These are phyloP conservation scores for Heliconius congener DNA, from an alignment of 1,140 invertebrate species.

Conservation along the genomic window DNA sequence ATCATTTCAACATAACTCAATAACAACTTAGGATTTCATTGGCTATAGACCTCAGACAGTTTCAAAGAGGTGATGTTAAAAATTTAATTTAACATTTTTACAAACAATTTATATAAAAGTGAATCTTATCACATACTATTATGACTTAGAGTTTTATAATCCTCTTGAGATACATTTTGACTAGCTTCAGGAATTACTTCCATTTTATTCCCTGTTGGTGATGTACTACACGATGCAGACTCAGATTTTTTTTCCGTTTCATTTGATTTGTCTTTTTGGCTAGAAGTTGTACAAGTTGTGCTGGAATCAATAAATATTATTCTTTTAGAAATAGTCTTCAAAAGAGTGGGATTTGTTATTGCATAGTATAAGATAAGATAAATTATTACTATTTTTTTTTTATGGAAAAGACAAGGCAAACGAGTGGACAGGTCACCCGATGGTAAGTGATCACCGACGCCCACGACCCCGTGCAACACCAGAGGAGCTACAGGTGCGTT, in stretches of 20 bases:
- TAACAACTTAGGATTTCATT: too few species aligned
- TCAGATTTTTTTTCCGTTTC: constrained; percentile 50
- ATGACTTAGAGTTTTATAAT: constrained; percentile 60
- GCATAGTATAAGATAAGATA: neutral
- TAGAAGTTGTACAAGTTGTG: constrained; percentile 54
- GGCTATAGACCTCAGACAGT: too few species aligned
- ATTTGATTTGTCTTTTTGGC: constrained; percentile 47
- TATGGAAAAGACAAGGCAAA: too few species aligned
- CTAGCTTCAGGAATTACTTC: constrained; percentile 64
- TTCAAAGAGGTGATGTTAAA: too few species aligned
- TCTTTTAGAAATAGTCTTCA: neutral
- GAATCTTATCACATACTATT: constrained; percentile 56
- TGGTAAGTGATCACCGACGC: too few species aligned
- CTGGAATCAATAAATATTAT: constrained; percentile 32
- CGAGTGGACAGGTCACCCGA: too few species aligned
- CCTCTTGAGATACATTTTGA: constrained; percentile 65
- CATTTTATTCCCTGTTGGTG: constrained; percentile 43
- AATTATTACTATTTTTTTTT: neutral
- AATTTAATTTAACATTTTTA: too few species aligned
- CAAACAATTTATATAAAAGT: too few species aligned
- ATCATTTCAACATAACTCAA: too few species aligned
- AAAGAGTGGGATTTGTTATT: too few species aligned
- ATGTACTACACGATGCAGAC: constrained; percentile 49
- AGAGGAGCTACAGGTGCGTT: too few species aligned
- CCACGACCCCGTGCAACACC: too few species aligned